phyloP scores from a whole-genome alignment of 2,888 invertebrate species.

The Sphaeridia pumilis region DNA sequence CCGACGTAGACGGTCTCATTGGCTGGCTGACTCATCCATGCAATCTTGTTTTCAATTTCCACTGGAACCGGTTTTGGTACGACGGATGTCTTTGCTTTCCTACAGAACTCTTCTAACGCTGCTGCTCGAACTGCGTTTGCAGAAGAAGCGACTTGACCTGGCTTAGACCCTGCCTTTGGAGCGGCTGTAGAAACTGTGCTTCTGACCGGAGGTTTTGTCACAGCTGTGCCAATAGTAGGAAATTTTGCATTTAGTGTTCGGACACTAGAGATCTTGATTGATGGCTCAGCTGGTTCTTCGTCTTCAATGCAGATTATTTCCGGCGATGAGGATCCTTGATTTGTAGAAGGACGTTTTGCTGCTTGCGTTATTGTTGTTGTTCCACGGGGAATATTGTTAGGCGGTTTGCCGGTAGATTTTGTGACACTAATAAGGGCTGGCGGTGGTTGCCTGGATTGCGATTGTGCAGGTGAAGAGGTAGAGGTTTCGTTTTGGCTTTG shows the following conservation, averaged over 20 bases:
- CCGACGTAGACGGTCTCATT: not conserved
- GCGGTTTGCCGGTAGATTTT: too few relatives aligned
- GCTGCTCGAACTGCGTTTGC: not conserved
- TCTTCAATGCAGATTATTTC: not conserved
- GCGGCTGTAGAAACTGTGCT: not conserved
- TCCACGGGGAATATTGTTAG: too few relatives aligned
- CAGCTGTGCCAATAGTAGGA: not conserved
- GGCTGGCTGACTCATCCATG: not conserved
- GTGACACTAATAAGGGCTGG: too few relatives aligned
- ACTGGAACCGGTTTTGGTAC: not conserved
- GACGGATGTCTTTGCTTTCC: not conserved
- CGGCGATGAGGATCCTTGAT: not conserved
- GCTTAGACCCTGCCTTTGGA: not conserved
- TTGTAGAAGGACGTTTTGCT: too few relatives aligned
- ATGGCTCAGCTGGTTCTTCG: slow-evolving; percentile 1
- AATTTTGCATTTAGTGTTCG: not conserved
- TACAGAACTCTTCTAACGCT: not conserved
- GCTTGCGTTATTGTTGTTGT: too few relatives aligned
- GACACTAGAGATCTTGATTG: slow-evolving; percentile 1
- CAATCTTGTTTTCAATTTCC: not conserved
- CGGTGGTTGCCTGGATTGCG: too few relatives aligned
- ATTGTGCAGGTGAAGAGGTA: too few relatives aligned
- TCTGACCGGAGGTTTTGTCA: not conserved
- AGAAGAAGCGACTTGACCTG: not conserved
- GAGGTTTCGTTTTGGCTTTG: too few relatives aligned